Evolutionary conservation across 2,113 vertebrate species (phyloP).

Genomic region (Regulus satrapa): DNA sequence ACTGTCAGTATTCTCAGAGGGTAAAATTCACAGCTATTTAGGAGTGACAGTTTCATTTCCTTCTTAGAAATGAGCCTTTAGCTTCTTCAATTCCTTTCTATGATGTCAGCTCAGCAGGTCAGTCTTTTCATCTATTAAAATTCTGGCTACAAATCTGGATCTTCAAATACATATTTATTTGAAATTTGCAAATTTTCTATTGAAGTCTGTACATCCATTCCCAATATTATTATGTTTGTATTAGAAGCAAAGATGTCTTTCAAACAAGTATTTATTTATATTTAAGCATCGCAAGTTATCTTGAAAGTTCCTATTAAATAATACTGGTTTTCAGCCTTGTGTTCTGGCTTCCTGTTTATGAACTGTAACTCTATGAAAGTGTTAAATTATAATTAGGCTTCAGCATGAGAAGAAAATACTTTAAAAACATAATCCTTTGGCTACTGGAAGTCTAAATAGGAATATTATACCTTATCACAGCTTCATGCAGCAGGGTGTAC

Average conservation of each 20-base stretch:
- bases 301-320: background rate
- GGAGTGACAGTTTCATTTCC: background rate
- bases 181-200: background rate
- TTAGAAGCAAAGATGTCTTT: background rate
- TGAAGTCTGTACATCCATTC: background rate
- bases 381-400: background rate
- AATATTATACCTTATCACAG: conserved; percentile 78
- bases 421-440: background rate
- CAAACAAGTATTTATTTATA: background rate
- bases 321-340: background rate
- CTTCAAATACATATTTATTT: background rate
- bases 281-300: background rate
- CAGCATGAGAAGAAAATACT: background rate
- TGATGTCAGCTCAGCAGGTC: background rate
- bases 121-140: background rate
- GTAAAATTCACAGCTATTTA: background rate
- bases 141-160: background rate
- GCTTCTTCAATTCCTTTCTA: background rate
- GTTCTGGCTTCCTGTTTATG: background rate
- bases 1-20: background rate
- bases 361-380: background rate
- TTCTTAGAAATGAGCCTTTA: background rate
- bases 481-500: conserved; percentile 76
- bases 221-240: background rate
- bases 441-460: background rate